A percentile compares a stretch with the other conserved stretches of the same genome.
Conservation (phyloP, 2,797 vertebrate species). For the Chelon auratus region DNA sequence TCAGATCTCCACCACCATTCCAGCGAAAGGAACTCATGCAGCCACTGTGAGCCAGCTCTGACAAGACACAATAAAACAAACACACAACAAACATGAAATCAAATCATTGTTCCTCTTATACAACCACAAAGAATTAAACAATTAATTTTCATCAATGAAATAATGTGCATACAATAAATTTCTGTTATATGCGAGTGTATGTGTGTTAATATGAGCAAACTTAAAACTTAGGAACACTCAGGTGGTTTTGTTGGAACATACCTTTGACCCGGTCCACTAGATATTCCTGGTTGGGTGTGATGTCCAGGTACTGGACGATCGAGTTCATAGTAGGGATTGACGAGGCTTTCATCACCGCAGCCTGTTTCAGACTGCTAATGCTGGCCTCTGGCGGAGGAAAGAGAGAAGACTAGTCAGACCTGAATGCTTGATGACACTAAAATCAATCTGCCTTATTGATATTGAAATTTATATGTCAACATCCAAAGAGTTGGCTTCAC, state of each 20-base stretch:
- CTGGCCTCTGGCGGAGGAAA: conserved; percentile 88
- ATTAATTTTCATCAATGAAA: not conserved
- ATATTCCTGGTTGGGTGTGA: conserved; percentile 96
- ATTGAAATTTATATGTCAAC: too few relatives aligned
- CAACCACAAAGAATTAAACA: not conserved
- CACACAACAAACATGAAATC: not conserved
- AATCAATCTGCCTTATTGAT: too few relatives aligned
- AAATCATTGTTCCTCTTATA: not conserved
- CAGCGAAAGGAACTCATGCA: conserved; percentile 99
- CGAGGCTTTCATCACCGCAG: conserved; percentile 92
- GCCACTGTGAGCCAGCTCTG: conserved; percentile 96
- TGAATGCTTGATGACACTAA: not conserved
- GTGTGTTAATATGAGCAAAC: too few relatives aligned
- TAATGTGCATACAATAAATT: not conserved
- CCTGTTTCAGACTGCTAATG: conserved; percentile 96
- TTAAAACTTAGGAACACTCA: not conserved
- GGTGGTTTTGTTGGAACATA: conserved; percentile 50
- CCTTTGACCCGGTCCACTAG: conserved; percentile 94
- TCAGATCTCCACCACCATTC: conserved; percentile 94
- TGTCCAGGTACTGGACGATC: conserved; percentile 94
- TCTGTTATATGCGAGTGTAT: not conserved
- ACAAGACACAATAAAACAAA: not conserved
- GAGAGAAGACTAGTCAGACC: not conserved
- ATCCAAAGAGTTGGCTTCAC: too few relatives aligned
- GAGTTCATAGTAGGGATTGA: conserved; percentile 92